Evolutionary conservation across 2,113 vertebrate genomes (phyloP), one percentile per base, ranked within the genome.

Genomic region (Pseudopipra pipra): DNA sequence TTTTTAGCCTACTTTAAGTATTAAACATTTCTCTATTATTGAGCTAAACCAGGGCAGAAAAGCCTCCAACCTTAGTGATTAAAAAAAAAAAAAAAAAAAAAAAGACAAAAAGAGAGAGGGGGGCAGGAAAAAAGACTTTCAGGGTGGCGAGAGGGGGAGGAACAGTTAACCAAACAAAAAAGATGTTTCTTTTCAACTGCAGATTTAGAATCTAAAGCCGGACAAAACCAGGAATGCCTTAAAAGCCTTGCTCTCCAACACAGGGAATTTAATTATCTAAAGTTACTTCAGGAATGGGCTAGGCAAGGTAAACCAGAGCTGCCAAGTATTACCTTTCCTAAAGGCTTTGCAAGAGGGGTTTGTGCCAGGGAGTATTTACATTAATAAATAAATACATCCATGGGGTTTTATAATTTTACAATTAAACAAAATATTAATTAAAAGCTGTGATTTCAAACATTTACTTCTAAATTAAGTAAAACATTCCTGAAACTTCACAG

Each of bases 181-280:
- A 31, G 43, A 89, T 44, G 47, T 52, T 90, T 88, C 90, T 81
- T 95, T 92, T 80, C 76, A 92, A 71, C 52, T 75, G 43, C 24
- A n/a, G 51, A 86, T 90, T 93, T 86, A 71, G 81, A 90, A 68
- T 8, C 35, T 84, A 37, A 84, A 87, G 73, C 44, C 68, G 52
- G 74, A 83, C 85, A 97, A 94, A 95, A 78, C 35, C 87, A 90
- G 56, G 90, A 95, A 91, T 82, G 92, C 27, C 67, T 82, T 44
- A 89, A 78, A 82, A 13, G 21, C 46, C 52, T 49, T 33, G 46
- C 37, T 88, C 63, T 77, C 41, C 79, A 70, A 68, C 4, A 2
- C 24, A 80, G 52, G 28, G 61, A 92, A 92, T 88, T 84, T 78
- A 93, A 95, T 87, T 92, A 89, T 12, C 73, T 67, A 14, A 81